These are phyloP conservation scores for Ephydatia muelleri DNA, from an alignment of 37 sponge, comb jelly and placozoan species.

Conservation along the genomic window DNA sequence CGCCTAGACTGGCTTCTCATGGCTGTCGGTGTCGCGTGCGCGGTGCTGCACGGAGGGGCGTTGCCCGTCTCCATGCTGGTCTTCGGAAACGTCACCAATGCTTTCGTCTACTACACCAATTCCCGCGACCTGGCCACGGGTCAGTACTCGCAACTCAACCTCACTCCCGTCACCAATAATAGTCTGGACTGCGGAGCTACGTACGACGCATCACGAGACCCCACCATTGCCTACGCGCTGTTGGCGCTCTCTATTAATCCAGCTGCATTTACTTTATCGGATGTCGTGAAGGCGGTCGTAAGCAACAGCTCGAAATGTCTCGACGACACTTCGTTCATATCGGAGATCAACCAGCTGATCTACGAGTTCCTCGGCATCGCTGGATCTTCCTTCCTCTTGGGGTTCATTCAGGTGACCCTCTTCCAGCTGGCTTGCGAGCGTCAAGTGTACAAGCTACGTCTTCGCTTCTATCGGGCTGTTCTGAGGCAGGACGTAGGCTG, in stretches of 20 bases:
- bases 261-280: background rate
- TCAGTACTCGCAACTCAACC: slow-evolving; percentile 2
- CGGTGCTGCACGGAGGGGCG: slow-evolving; percentile 43
- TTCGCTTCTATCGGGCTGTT: slow-evolving; percentile 67
- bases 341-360: slow-evolving; percentile 1
- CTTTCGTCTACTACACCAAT: slow-evolving; percentile 24
- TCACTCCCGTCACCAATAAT: slow-evolving; percentile 15
- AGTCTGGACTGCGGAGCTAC: background rate
- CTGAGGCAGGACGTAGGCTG: slow-evolving; percentile 81
- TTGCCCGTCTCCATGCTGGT: slow-evolving; percentile 48
- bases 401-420: slow-evolving; percentile 41
- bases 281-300: slow-evolving; percentile 6
- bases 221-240: background rate
- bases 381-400: background rate
- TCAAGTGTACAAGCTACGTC: slow-evolving; percentile 46
- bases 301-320: slow-evolving; percentile 18
- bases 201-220: background rate
- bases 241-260: slow-evolving; percentile 3
- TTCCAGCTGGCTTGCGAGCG: slow-evolving; percentile 42
- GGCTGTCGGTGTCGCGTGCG: slow-evolving; percentile 21
- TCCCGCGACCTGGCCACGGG: slow-evolving; percentile 3
- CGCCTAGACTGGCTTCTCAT: slow-evolving; percentile 50
- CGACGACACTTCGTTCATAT: slow-evolving; percentile 9
- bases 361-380: slow-evolving; percentile 12
- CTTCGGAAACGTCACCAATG: slow-evolving; percentile 37